Evolutionary conservation across 2,888 invertebrate species (phyloP), one percentile per base, ranked within the genome.

Genomic region (Chesias legatella): DNA sequence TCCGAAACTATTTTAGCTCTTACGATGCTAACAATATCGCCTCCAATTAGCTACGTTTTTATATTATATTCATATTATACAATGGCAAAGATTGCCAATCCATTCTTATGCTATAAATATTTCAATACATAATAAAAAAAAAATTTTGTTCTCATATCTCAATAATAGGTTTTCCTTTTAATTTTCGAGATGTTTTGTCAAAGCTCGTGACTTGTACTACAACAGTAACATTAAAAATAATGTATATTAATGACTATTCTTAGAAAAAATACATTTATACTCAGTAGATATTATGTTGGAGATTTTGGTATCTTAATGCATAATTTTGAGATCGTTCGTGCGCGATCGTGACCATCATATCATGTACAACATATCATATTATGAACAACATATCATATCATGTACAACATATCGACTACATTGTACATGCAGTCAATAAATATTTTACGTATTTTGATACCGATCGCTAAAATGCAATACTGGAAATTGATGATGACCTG

Each of bases 171-270:
- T 10, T 33, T 30, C 31, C 17, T 10, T 36, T 30, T 17, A 17
- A 3, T 27, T 27, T n/a, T 11, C 3, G 10, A 27, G 6, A 7
- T 55, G 41, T 44, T 54, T 42, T 35, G 40, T 51, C 70, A 78
- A 81, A 79, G 80, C 79, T 80, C 78, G 58, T 56, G 41, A 69
- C 61, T 78, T 80, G 75, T 77, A 78, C n/a, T n/a, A n/a, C 71
- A 59, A 63, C 25, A 23, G 23, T 30, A 30, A 45, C 7, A 32
- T 22, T 20, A 27, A 33, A 38, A 48, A 34, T 48, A 48, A 43
- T 31, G 7, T 44, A 44, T 27, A 27, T 17, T 37, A 33, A 33
- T 35, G 35, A 41, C 27, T 41, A 29, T 25, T 22, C 29, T 36
- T 36, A 37, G 13, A 24, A n/a, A 29, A 33, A 30, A 34, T 27